A percentile compares a stretch with the other conserved stretches of the same genome.
Conservation (phyloP, 2,888 invertebrate genomes). For the Urechis unicinctus region DNA sequence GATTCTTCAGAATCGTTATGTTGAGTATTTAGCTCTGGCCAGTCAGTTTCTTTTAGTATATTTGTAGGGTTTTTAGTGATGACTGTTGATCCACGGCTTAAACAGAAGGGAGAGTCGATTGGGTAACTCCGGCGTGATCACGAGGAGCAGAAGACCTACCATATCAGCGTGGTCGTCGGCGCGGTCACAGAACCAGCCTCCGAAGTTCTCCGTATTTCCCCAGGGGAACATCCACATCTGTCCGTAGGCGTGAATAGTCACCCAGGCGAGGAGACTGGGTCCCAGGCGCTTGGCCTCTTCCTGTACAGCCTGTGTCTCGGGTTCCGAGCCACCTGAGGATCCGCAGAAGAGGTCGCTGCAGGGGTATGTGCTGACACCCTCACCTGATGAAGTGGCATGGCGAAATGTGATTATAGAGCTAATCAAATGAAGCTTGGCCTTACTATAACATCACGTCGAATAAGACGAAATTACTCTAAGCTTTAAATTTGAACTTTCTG, state of each 20-base stretch:
- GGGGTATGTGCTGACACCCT: constrained; percentile 8
- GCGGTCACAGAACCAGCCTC: constrained; percentile 11
- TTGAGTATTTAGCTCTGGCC: no score
- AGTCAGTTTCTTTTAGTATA: no score
- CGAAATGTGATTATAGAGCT: no score
- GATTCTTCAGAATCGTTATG: no score
- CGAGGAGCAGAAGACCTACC: constrained; percentile 8
- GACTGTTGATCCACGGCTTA: no score
- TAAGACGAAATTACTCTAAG: no score
- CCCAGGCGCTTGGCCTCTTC: constrained; percentile 6
- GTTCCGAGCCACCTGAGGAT: constrained; percentile 14
- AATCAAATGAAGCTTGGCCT: no score
- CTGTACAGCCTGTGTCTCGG: constrained; percentile 14
- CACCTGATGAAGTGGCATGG: constrained; percentile 8
- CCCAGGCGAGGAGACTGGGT: constrained; percentile 1
- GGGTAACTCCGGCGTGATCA: no score
- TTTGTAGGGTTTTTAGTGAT: no score
- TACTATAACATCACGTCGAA: no score
- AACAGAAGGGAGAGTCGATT: no score
- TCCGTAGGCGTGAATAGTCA: constrained; percentile 15
- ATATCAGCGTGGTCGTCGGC: constrained; percentile 14
- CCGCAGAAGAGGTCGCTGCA: constrained; percentile 15
- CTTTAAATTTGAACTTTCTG: no score
- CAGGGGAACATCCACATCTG: constrained; percentile 15
- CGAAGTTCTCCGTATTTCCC: constrained; percentile 12